Percentiles rank a stretch among this genome's conserved stretches.
phyloP scores from a whole-genome alignment of 2,888 invertebrate genomes.

The Dryocosmus kuriphilus region DNA sequence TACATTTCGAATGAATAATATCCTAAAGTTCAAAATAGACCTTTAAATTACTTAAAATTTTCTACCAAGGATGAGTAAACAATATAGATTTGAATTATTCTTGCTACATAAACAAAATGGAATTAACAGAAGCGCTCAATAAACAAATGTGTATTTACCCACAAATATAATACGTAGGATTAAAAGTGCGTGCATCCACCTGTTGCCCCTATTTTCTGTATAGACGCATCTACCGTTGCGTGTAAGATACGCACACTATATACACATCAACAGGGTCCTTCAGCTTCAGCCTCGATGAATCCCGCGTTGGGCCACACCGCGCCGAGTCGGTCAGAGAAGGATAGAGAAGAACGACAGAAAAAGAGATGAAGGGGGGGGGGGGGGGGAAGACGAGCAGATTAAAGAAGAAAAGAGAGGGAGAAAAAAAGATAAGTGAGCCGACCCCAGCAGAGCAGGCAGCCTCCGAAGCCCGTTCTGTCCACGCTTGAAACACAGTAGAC shows the following conservation, averaged over 20 bases:
- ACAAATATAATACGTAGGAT: conserved; percentile 48
- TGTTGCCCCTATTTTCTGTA: conserved; percentile 65
- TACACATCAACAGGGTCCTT: too few relatives aligned
- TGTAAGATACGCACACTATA: conserved; percentile 36
- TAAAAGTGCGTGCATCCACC: conserved; percentile 65
- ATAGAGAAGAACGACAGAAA: conserved; percentile 40
- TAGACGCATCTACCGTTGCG: conserved; percentile 5
- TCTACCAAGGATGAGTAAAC: too few relatives aligned
- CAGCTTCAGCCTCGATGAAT: conserved; percentile 55
- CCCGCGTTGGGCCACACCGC: conserved; percentile 46
- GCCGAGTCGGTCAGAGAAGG: conserved; percentile 29
- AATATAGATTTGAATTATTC: background rate
- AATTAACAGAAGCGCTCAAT: background rate
- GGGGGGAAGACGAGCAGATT: conserved; percentile 44
- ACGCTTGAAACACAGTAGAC: conserved; percentile 66
- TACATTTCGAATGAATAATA: too few relatives aligned
- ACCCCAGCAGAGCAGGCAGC: conserved; percentile 77
- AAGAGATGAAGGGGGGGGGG: conserved; percentile 40
- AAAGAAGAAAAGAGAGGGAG: conserved; percentile 58
- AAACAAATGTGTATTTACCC: background rate
- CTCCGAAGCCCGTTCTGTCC: conserved; percentile 70
- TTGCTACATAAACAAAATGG: background rate
- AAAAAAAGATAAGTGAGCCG: conserved; percentile 71
- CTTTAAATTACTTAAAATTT: too few relatives aligned
- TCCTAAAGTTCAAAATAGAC: too few relatives aligned